Evolutionary conservation across 64 coral and sea anemone species (phyloP), one percentile per base, ranked within the genome.

Genomic region (Orbicella faveolata): DNA sequence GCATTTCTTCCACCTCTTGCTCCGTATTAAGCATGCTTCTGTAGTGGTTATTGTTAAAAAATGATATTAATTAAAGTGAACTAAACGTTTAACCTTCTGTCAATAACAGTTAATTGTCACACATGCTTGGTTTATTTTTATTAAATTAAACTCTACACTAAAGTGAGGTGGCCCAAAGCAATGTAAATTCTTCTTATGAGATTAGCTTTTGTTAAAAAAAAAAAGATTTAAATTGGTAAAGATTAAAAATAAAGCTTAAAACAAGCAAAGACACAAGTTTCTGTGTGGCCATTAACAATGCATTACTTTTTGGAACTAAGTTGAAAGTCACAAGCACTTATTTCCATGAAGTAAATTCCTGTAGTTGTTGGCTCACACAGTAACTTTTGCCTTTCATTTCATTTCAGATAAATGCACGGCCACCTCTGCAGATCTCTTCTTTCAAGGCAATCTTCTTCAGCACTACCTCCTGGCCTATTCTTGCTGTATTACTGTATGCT

Each of bases 301-400:
- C 33, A 78, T 52, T 75, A 88, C 78, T 93, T 78, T 73, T 23
- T 55, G 91, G 79, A 74, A 82, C 34, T 35, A 70, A 36, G 66
- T 54, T 81, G 63, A 21, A 52, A n/a, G 8, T 34, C 34, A 13
- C 17, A 21, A 90, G 9, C 72, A 21, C 30, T 79, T 90, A 37
- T 25, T 91, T 84, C 79, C 61, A 72, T 84, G 89, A 77, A 93
- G 53, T 74, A 90, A 52, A 63, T 9, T 63, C 35, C 12, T 67
- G 39, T 33, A n/a, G 15, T 74, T 75, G 26, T 78, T 69, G 63
- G 74, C 68, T 84, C 79, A 79, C 89, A 94, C 92, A 98, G 96
- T 98, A 94, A 98, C 88, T 79, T 89, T 67, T 98, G 84, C 92
- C 88, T 98, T 92, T 94, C 63, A 67, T 98, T 98, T 90, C 65